A percentile compares a stretch with the other conserved stretches of the same genome.
phyloP scores from a whole-genome alignment of 2,797 vertebrate species.

The Glyptemys insculpta region DNA sequence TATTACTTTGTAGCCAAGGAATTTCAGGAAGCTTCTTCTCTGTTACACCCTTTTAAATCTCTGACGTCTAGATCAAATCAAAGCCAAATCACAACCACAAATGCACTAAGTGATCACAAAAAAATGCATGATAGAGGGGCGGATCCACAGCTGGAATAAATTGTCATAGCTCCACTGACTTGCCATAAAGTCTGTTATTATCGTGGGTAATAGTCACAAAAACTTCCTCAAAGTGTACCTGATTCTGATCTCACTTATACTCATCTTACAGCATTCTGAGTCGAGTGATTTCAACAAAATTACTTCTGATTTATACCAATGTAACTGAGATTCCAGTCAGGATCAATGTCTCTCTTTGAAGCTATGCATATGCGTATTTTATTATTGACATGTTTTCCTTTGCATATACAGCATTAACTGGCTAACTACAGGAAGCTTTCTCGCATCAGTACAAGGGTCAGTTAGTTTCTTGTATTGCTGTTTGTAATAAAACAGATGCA shows the following conservation, averaged over 20 bases:
- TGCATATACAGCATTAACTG: neutral
- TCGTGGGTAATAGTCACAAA: neutral
- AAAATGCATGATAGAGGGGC: neutral
- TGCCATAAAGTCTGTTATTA: neutral
- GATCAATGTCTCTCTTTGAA: neutral
- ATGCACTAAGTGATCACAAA: neutral
- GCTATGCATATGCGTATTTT: neutral
- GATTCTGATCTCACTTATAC: neutral
- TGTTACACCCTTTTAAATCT: neutral
- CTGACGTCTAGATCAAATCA: neutral
- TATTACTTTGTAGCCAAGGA: conserved; percentile 87
- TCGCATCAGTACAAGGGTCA: neutral
- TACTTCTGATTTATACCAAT: neutral
- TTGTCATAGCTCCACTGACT: neutral
- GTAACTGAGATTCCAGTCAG: neutral
- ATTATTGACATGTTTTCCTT: neutral
- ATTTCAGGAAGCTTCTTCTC: conserved; percentile 64
- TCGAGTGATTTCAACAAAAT: neutral
- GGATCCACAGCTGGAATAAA: neutral
- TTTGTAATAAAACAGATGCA: neutral
- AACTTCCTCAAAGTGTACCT: neutral
- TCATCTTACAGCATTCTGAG: neutral
- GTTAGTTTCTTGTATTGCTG: neutral
- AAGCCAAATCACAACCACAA: neutral
- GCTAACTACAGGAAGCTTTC: neutral